Evolutionary conservation across 2,113 vertebrate species (phyloP), one percentile per base, ranked within the genome.

Genomic region (Polypterus bichir): DNA sequence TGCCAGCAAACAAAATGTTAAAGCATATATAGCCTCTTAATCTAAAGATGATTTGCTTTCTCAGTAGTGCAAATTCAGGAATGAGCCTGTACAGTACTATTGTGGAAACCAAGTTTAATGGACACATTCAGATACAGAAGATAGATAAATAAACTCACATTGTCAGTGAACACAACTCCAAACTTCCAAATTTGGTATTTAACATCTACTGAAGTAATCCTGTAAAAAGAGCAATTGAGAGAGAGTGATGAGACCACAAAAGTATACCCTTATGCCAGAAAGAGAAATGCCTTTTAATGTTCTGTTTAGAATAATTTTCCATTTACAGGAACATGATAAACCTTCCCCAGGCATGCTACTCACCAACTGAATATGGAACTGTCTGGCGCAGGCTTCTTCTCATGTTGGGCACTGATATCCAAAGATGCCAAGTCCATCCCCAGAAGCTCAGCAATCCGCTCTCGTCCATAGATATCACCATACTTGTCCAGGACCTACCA

Each of bases 151-250:
- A 45, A 5, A 80, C 92, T 92, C 77, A 96, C 92, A 4, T 94
- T 92, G 72, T 96, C 88, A 1, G 92, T 96, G 76, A 94, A 93
- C 62, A 96, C 87, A 57, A 96, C 92, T 5, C 92, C 92, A 3
- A 91, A 88, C 77, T 96, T 94, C 92, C 92, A 96, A 72, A 96
- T 91, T 83, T 96, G 92, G 75, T 96, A 96, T 71, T 94, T 94
- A 76, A 96, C 71, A 49, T 96, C 92, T 2, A 93, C 89, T 58
- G 92, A 89, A 6, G 88, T 92, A 49, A 94, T 65, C 90, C 92
- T 96, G 54, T n/a, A 64, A 6, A 63, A 46, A 62, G 7, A 46
- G 6, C 7, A 54, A 47, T 5, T 48, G 51, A 5, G 51, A 60
- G 27, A n/a, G 7, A 7, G 11, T 44, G 7, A 5, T 27, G 46